These are phyloP conservation scores for Homalodisca vitripennis DNA, from an alignment of 1,140 invertebrate species.

Conservation along the genomic window DNA sequence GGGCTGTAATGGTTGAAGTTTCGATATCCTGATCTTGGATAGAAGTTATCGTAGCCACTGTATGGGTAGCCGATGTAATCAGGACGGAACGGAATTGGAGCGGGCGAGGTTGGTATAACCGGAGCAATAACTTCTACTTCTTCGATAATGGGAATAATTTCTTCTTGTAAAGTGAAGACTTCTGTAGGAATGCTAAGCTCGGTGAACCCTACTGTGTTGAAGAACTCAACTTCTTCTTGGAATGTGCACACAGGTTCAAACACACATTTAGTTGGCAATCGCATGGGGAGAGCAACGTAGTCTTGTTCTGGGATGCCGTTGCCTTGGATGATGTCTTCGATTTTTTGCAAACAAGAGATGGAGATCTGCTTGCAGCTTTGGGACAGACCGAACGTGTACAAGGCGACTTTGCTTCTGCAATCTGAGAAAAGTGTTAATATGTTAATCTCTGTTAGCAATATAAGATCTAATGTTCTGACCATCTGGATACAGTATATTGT, in stretches of 20 bases:
- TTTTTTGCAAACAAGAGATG: slow-evolving; percentile 11
- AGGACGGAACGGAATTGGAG: no score
- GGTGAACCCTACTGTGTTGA: not conserved
- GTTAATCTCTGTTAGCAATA: slow-evolving; percentile 2
- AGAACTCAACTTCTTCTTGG: not conserved
- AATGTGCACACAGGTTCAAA: slow-evolving; percentile 8
- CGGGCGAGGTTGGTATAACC: no score
- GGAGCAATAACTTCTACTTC: no score
- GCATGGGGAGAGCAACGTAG: not conserved
- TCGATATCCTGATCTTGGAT: no score
- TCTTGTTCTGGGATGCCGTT: slow-evolving; percentile 12
- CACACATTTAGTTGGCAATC: slow-evolving; percentile 1
- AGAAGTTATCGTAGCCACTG: no score
- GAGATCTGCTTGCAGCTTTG: slow-evolving; percentile 17
- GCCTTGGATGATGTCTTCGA: slow-evolving; percentile 11
- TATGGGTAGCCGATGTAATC: no score
- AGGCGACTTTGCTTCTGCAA: not conserved
- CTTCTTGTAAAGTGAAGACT: no score
- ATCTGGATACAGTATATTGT: no score
- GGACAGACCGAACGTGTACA: slow-evolving; percentile 14
- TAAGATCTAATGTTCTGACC: no score
- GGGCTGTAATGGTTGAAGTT: no score
- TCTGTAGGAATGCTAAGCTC: no score
- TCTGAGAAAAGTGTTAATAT: slow-evolving; percentile 2
- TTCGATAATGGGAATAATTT: not conserved